phyloP scores from a whole-genome alignment of 2,888 invertebrate genomes.

The Gari tellinella region DNA sequence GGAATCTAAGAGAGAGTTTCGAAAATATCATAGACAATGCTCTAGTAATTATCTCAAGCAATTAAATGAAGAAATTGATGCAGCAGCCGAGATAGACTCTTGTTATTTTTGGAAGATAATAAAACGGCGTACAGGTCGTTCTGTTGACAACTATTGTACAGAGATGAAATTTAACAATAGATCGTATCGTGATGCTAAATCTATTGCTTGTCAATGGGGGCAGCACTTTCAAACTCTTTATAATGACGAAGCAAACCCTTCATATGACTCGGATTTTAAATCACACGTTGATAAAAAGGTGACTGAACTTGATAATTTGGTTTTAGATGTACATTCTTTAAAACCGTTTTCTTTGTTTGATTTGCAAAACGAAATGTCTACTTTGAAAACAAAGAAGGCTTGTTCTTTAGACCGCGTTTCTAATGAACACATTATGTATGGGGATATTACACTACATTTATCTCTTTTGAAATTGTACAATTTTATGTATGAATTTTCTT shows the following conservation, averaged over 20 bases:
- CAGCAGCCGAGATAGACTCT: background rate
- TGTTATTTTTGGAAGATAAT: constrained; percentile 7
- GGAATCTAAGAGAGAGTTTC: constrained; percentile 4
- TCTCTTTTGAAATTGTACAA: background rate
- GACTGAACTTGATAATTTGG: too few relatives aligned
- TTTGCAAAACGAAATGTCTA: background rate
- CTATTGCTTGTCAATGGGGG: background rate
- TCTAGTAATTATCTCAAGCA: background rate
- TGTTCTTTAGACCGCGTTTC: background rate
- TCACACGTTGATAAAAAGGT: background rate
- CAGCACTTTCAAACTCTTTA: constrained; percentile 5
- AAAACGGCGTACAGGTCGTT: too few relatives aligned
- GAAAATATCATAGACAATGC: background rate
- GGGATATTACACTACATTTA: background rate
- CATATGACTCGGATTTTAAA: constrained; percentile 8
- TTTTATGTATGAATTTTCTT: background rate
- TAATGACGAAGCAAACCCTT: background rate
- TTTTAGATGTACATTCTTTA: too few relatives aligned
- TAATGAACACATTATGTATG: constrained; percentile 8
- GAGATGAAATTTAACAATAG: background rate
- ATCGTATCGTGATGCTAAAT: background rate
- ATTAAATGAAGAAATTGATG: constrained; percentile 4
- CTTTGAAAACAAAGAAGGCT: background rate
- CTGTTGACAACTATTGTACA: too few relatives aligned
- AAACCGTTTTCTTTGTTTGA: too few relatives aligned